Conservation (phyloP, 2,888 invertebrate species). For the Trichopoda pennipes region DNA sequence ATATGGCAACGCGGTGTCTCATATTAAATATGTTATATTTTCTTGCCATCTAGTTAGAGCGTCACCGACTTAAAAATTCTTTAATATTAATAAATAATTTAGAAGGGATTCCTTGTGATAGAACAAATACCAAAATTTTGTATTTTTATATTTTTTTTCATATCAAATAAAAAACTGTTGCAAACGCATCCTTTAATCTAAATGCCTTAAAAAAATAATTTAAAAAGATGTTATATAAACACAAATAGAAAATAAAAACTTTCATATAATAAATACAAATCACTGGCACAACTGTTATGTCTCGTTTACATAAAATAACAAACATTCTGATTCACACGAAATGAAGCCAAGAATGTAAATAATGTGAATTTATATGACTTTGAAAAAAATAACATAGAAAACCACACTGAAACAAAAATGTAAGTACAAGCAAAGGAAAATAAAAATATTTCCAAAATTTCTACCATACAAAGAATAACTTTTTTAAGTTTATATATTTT, state of each 20-base stretch:
- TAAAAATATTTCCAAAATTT: background rate
- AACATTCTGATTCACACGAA: slow-evolving; percentile 46
- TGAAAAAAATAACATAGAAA: background rate
- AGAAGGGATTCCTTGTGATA: too few relatives aligned
- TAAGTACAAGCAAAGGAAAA: background rate
- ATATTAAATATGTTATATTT: too few relatives aligned
- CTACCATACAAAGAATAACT: too few relatives aligned
- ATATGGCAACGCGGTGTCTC: too few relatives aligned
- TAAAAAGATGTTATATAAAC: background rate
- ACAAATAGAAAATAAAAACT: slow-evolving; percentile 10
- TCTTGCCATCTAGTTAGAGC: too few relatives aligned
- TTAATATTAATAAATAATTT: too few relatives aligned
- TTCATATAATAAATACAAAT: slow-evolving; percentile 46
- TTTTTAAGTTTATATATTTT: too few relatives aligned
- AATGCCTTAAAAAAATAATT: background rate
- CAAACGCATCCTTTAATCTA: background rate
- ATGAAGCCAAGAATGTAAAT: slow-evolving; percentile 32
- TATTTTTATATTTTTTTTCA: background rate
- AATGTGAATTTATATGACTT: slow-evolving; percentile 3
- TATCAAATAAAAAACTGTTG: too few relatives aligned
- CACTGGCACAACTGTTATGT: slow-evolving; percentile 51
- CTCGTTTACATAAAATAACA: slow-evolving; percentile 54
- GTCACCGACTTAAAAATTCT: too few relatives aligned
- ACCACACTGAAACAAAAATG: slow-evolving; percentile 18
- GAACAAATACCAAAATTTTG: too few relatives aligned